phyloP scores from a whole-genome alignment of 2,113 vertebrate genomes.

The Dasyprocta punctata region DNA sequence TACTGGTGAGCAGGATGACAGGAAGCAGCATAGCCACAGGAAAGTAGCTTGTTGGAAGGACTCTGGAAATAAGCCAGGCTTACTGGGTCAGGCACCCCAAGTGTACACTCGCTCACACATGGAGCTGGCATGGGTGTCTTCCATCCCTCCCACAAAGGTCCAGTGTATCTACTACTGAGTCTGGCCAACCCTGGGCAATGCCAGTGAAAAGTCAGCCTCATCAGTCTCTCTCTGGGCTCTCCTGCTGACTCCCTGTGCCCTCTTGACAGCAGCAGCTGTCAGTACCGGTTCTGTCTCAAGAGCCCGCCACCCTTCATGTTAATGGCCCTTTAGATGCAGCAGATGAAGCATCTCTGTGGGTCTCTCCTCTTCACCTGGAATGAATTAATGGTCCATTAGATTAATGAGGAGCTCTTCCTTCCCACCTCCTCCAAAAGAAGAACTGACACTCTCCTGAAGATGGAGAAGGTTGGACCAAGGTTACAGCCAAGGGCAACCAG shows the following conservation, averaged over 20 bases:
- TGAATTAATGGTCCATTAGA: conserved; percentile 83
- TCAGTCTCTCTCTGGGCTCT: neutral
- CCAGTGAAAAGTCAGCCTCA: neutral
- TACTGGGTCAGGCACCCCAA: neutral
- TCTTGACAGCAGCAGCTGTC: conserved; percentile 31
- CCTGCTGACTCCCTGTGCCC: neutral
- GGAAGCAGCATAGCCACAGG: neutral
- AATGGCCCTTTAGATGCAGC: conserved; percentile 75
- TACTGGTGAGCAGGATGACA: neutral
- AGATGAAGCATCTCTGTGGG: conserved; percentile 71
- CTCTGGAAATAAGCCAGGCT: neutral
- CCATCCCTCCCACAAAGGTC: neutral
- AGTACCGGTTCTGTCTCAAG: neutral
- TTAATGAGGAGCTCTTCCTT: conserved; percentile 80
- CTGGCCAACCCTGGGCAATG: neutral
- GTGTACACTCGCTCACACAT: neutral
- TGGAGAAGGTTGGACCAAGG: neutral
- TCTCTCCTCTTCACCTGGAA: conserved; percentile 80
- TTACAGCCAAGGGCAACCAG: neutral
- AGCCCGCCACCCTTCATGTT: conserved; percentile 68
- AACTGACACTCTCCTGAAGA: neutral
- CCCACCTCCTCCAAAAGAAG: neutral
- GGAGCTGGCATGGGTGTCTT: neutral
- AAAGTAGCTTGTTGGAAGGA: neutral
- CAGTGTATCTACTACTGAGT: neutral